A percentile compares a stretch with the other conserved stretches of the same genome.
Conservation (phyloP, 2,888 invertebrate species). For the Silvanus unidentatus region DNA sequence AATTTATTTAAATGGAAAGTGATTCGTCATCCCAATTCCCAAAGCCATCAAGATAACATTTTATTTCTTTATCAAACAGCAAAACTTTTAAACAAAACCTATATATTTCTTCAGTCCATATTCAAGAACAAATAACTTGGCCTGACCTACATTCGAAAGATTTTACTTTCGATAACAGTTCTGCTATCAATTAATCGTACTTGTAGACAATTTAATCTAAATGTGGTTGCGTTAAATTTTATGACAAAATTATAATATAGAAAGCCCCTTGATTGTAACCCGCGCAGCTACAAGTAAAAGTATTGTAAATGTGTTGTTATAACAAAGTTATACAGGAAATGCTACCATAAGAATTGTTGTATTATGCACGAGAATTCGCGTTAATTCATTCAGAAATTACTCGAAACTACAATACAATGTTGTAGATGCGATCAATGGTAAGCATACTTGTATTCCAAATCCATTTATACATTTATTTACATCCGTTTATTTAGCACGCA, state of each 20-base stretch:
- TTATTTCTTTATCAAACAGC: too few relatives aligned
- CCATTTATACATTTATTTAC: slow-evolving; percentile 22
- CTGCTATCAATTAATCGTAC: too few relatives aligned
- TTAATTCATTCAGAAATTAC: slow-evolving; percentile 22
- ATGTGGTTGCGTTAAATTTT: slow-evolving; percentile 30
- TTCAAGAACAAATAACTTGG: too few relatives aligned
- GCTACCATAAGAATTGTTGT: slow-evolving; percentile 14
- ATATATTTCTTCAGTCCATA: too few relatives aligned
- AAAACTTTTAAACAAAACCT: too few relatives aligned
- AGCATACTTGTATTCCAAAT: slow-evolving; percentile 21
- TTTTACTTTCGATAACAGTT: too few relatives aligned
- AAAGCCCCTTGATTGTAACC: too few relatives aligned
- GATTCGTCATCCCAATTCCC: too few relatives aligned
- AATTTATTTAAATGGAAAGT: too few relatives aligned
- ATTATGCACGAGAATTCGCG: slow-evolving; percentile 20
- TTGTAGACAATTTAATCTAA: slow-evolving; percentile 24
- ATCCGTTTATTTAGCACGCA: slow-evolving; percentile 23
- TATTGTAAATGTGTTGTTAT: slow-evolving; percentile 11
- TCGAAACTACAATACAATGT: slow-evolving; percentile 18
- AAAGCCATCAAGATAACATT: too few relatives aligned
- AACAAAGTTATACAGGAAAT: slow-evolving; percentile 11
- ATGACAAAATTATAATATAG: slow-evolving; percentile 27
- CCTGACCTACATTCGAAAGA: too few relatives aligned
- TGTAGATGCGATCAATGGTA: slow-evolving; percentile 26
- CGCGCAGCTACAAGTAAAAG: slow-evolving; percentile 1